Evolutionary conservation across 2,113 vertebrate species (phyloP), one percentile per base, ranked within the genome.

Genomic region (Notothenia coriiceps): DNA sequence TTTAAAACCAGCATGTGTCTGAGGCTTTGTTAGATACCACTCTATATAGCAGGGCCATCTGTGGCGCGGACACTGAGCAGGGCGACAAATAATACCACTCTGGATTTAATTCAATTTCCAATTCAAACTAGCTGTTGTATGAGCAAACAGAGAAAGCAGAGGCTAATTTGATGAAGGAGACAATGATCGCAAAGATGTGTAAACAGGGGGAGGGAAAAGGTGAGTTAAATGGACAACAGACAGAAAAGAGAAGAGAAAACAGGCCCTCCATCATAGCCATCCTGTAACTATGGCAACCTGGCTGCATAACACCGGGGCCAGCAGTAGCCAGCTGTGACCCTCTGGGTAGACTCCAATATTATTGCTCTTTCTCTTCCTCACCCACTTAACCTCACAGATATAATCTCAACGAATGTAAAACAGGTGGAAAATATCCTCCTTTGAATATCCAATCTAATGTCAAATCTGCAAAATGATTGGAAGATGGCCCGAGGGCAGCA

Each of bases 251-350:
- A 62, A 73, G 33, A 62, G 62, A 62, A 55, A 65, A 71, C 51
- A 62, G 47, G 54, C 66, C 71, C 62, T 84, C 57, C 74, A 86
- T 86, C 88, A 80, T 87, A 84, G 60, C 70, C 80, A 72, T 89
- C 62, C 80, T 81, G 91, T 93, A 79, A 84, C 89, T 84, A 93
- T 91, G 81, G 92, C 74, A 92, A 93, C 91, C 65, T 79, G 68
- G 72, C 84, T 70, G 77, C 73, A 86, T 74, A 89, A 91, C 33
- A 51, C 70, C 13, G 22, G 44, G 84, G 67, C 73, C 79, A 88
- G 84, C 83, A 86, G 74, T 71, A 88, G 70, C 88, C 85, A 89
- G 87, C 88, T 90, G 87, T 88, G 82, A 90, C 80, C 81, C 88
- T 89, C 70, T 73, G 84, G 80, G 80, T 75, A 67, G 80, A 90